phyloP scores from a whole-genome alignment of 2,113 vertebrate species.

The Coregonus clupeaformis region DNA sequence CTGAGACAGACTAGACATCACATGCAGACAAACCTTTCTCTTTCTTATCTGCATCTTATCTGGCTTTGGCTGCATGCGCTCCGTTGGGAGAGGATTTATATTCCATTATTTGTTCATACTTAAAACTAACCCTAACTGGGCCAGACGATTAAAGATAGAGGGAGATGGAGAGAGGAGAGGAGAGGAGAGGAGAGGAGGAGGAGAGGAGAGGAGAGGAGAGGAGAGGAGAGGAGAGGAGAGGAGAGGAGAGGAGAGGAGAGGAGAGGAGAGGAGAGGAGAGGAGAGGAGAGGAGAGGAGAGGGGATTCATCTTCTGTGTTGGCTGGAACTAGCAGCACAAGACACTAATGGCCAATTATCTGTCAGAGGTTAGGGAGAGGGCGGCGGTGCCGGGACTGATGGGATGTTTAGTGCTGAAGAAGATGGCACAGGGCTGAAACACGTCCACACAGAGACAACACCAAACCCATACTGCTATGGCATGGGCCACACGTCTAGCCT shows the following conservation, averaged over 20 bases:
- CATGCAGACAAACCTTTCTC: not conserved
- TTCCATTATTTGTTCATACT: slow-evolving; percentile 8
- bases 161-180: slow-evolving; percentile 12
- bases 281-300: not conserved
- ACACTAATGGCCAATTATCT: slow-evolving; percentile 25
- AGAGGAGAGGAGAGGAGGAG: not conserved
- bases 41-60: not conserved
- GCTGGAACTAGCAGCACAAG: not conserved
- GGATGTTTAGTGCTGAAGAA: not conserved
- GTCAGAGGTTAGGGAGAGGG: not conserved
- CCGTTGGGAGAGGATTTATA: slow-evolving; percentile 8
- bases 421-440: not conserved
- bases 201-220: not conserved
- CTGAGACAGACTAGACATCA: not conserved
- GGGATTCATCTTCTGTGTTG: slow-evolving; percentile 5
- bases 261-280: not conserved
- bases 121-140: not conserved
- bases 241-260: slow-evolving; percentile 2
- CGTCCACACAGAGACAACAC: not conserved
- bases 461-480: not conserved
- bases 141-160: not conserved
- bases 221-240: not conserved
- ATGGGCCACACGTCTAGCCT: too few species aligned
- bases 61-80: slow-evolving; percentile 1
- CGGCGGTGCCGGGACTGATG: not conserved